A percentile compares a stretch with the other conserved stretches of the same genome.
phyloP scores from a whole-genome alignment of 2,797 vertebrate species.

The Eulemur albifrons region DNA sequence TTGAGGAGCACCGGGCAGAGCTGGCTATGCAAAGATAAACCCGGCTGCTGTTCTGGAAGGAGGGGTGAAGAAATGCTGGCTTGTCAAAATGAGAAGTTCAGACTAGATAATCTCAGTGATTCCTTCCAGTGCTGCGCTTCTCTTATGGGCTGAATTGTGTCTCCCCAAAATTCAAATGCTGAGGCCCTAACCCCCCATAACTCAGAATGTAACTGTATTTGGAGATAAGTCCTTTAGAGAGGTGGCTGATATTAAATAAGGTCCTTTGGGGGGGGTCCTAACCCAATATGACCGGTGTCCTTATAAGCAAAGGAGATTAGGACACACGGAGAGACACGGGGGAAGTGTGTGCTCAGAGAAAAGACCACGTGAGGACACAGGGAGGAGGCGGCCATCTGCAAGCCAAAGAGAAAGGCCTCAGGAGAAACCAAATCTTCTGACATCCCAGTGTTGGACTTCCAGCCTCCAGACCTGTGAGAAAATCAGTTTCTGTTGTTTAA shows the following conservation, averaged over 20 bases:
- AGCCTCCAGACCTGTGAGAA: neutral
- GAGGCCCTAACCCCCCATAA: neutral
- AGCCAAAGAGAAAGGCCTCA: neutral
- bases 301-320: neutral
- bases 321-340: neutral
- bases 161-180: neutral
- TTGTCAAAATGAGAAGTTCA: neutral
- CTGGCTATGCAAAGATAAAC: neutral
- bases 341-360: neutral
- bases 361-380: neutral
- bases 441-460: neutral
- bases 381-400: rapidly evolving
- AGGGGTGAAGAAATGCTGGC: neutral
- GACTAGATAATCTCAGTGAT: neutral
- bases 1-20: neutral
- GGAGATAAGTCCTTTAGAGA: neutral
- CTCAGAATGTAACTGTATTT: neutral
- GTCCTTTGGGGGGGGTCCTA: neutral
- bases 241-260: neutral
- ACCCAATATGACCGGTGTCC: neutral
- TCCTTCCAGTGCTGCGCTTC: neutral
- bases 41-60: neutral
- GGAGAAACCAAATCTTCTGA: neutral
- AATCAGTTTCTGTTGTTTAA: neutral
- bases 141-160: neutral